Evolutionary conservation across 2,113 vertebrate genomes (phyloP).

Genomic region (Caranx ignobilis): DNA sequence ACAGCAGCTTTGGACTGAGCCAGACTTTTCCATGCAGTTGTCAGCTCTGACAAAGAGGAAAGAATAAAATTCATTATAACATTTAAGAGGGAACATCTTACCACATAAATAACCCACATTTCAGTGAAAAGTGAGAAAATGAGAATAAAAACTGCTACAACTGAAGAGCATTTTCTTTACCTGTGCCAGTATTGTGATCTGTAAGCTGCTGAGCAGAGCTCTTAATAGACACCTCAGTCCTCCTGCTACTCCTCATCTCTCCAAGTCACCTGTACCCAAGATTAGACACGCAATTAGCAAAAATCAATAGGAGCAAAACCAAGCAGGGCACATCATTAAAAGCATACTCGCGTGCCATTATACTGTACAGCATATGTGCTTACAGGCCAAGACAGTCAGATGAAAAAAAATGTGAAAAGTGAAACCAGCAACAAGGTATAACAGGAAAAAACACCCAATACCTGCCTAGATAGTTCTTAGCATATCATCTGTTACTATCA

Average conservation of each 20-base stretch:
- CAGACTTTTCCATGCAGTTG: slow-evolving; percentile 88
- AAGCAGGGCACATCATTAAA: not conserved
- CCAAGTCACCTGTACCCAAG: slow-evolving; percentile 81
- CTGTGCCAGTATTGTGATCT: slow-evolving; percentile 83
- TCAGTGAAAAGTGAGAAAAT: not conserved
- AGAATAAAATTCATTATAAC: slow-evolving; percentile 7
- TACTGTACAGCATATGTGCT: not conserved
- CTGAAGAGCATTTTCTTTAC: slow-evolving; percentile 66
- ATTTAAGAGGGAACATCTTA: not conserved
- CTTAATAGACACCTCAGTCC: slow-evolving; percentile 84
- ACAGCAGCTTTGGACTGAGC: slow-evolving; percentile 94
- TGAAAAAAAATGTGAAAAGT: not conserved
- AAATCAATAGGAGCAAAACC: not conserved
- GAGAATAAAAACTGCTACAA: not conserved
- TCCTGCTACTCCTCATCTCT: slow-evolving; percentile 89
- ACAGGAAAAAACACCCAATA: slow-evolving; percentile 1
- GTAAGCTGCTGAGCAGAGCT: slow-evolving; percentile 82
- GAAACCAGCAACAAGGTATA: slow-evolving; percentile 17
- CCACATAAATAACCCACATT: not conserved
- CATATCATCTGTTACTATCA: not conserved
- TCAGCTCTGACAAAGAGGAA: slow-evolving; percentile 81
- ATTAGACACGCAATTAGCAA: not conserved
- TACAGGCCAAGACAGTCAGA: not conserved
- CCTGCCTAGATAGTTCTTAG: not conserved
- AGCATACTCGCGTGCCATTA: not conserved